phyloP scores from a whole-genome alignment of 2,113 vertebrate genomes.

The Arenaria interpres region DNA sequence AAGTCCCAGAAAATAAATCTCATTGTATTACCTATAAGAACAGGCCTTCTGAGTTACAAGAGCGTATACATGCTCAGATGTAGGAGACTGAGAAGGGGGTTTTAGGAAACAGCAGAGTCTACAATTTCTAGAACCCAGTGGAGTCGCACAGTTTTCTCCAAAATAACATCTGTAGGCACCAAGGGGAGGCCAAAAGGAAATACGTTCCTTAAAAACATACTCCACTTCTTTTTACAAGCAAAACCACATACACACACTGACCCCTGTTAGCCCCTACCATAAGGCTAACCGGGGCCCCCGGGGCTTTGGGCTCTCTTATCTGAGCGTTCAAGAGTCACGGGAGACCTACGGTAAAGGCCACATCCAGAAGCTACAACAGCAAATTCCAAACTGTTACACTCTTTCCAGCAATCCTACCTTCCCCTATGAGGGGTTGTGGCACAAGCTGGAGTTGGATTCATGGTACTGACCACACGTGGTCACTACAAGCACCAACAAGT shows the following conservation, averaged over 20 bases:
- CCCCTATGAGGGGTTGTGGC: neutral
- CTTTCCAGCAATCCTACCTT: neutral
- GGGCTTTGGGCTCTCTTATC: neutral
- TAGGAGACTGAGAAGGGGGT: neutral
- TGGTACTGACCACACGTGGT: neutral
- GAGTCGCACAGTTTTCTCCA: conserved; percentile 5
- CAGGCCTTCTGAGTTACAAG: neutral
- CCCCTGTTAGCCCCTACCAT: neutral
- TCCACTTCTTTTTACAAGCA: neutral
- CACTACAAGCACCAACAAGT: neutral
- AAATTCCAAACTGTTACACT: neutral
- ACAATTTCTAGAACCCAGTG: neutral
- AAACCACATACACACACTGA: neutral
- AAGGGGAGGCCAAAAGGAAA: conserved; percentile 6
- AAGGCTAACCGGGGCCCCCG: neutral
- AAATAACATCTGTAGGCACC: conserved; percentile 40
- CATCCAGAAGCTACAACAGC: neutral
- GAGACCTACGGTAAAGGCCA: neutral
- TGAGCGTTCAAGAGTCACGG: neutral
- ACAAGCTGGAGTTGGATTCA: neutral
- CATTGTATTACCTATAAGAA: conserved; percentile 6
- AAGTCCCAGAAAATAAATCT: conserved; percentile 49
- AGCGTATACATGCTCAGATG: neutral
- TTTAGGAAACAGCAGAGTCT: conserved; percentile 22
- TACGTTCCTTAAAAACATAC: conserved; percentile 44